A percentile compares a stretch with the other conserved stretches of the same genome.
These are phyloP conservation scores for Pachypsylla venusta DNA, from an alignment of 1,140 invertebrate genomes.

Conservation along the genomic window DNA sequence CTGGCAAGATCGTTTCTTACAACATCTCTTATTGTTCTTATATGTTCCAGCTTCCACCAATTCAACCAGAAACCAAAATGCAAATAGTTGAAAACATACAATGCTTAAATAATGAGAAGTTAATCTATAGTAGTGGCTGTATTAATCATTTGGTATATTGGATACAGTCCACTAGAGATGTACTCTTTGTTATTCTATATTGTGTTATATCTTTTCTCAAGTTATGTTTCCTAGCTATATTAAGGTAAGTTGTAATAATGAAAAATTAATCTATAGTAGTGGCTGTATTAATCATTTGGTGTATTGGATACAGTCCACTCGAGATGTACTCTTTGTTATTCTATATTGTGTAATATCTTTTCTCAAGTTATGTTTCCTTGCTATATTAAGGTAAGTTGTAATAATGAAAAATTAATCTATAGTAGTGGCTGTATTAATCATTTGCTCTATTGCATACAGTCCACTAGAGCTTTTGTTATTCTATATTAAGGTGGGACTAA, in stretches of 20 bases:
- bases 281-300: slow-evolving; percentile 56
- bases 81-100: slow-evolving; percentile 13
- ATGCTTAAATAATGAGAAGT: slow-evolving; percentile 29
- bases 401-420: slow-evolving; percentile 26
- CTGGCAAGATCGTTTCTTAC: too few relatives aligned
- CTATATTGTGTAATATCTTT: slow-evolving; percentile 82
- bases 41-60: slow-evolving; percentile 1
- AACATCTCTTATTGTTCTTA: too few relatives aligned
- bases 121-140: slow-evolving; percentile 39
- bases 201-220: slow-evolving; percentile 82
- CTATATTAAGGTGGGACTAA: too few relatives aligned
- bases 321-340: slow-evolving; percentile 65
- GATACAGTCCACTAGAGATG: slow-evolving; percentile 52
- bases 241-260: slow-evolving; percentile 35
- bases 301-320: slow-evolving; percentile 57
- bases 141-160: slow-evolving; percentile 56
- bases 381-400: slow-evolving; percentile 47
- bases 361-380: slow-evolving; percentile 76
- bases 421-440: slow-evolving; percentile 50
- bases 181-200: slow-evolving; percentile 70
- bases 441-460: slow-evolving; percentile 50
- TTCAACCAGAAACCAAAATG: not conserved
- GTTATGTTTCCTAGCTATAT: slow-evolving; percentile 73
- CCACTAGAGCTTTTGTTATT: slow-evolving; percentile 63
- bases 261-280: slow-evolving; percentile 21